A percentile compares a stretch with the other conserved stretches of the same genome.
Conservation (phyloP, 2,888 invertebrate species). For the Cataglyphis cursor region DNA sequence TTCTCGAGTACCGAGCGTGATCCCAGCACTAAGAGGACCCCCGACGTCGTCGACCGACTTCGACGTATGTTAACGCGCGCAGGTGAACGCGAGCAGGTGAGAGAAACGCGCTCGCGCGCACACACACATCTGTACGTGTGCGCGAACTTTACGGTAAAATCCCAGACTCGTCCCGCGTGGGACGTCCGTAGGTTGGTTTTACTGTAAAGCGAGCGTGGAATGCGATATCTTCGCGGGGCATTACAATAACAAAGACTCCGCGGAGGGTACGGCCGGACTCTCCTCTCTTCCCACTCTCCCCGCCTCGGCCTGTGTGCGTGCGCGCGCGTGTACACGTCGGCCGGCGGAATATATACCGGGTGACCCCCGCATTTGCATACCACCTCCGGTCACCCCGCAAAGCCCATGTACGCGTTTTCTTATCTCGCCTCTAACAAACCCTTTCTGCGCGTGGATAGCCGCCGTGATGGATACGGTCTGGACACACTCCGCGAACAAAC, state of each 20-base stretch:
- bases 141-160: constrained; percentile 36
- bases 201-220: constrained; percentile 62
- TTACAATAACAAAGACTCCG: constrained; percentile 76
- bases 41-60: constrained; percentile 31
- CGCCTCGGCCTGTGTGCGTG: neutral
- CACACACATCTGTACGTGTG: neutral
- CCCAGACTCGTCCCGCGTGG: constrained; percentile 37
- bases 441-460: constrained; percentile 70
- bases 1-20: constrained; percentile 30
- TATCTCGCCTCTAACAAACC: constrained; percentile 70
- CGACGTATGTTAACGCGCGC: constrained; percentile 39
- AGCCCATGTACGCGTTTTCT: constrained; percentile 69
- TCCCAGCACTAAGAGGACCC: constrained; percentile 22
- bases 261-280: constrained; percentile 20
- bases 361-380: constrained; percentile 74
- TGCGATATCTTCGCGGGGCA: constrained; percentile 71
- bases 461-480: constrained; percentile 72
- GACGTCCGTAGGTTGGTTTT: constrained; percentile 70
- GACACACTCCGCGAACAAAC: constrained; percentile 49
- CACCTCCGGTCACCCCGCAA: constrained; percentile 60
- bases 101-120: constrained; percentile 3
- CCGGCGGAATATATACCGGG: constrained; percentile 56
- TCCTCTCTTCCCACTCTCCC: neutral
- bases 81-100: constrained; percentile 44
- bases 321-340: constrained; percentile 27